Evolutionary conservation across 2,888 invertebrate genomes (phyloP).

Genomic region (Rhaphigaster nebulosa): DNA sequence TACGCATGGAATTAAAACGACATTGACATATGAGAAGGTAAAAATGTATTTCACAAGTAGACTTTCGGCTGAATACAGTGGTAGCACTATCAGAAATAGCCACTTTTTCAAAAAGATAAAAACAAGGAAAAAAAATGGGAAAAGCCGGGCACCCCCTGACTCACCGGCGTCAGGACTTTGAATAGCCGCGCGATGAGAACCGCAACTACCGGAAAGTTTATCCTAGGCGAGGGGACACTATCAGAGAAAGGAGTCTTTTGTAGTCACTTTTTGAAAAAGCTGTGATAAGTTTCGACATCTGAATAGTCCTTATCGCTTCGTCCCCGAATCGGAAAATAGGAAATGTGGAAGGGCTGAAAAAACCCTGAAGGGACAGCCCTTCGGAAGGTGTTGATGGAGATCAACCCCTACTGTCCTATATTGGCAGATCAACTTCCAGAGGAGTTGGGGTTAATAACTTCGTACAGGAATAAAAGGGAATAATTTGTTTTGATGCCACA

Average conservation of each 20-base stretch:
- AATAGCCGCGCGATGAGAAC: background rate
- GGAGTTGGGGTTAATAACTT: background rate
- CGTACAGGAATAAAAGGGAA: background rate
- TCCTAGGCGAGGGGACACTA: constrained; percentile 42
- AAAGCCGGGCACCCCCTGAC: background rate
- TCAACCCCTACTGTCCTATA: background rate
- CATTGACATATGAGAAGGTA: background rate
- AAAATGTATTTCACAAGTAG: background rate
- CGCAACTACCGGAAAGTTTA: constrained; percentile 33
- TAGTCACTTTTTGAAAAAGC: constrained; percentile 43
- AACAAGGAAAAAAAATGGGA: background rate
- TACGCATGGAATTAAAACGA: too few species aligned
- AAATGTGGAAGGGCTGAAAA: constrained; percentile 24
- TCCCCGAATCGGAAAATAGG: constrained; percentile 20
- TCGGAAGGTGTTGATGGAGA: constrained; percentile 31
- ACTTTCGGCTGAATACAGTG: background rate
- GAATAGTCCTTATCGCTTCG: constrained; percentile 18
- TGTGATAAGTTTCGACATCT: constrained; percentile 48
- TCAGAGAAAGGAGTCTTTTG: constrained; percentile 50
- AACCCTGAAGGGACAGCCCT: background rate
- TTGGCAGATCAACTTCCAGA: background rate
- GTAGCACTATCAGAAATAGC: background rate
- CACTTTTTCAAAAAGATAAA: background rate
- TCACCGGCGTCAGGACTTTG: background rate
- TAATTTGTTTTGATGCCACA: background rate